Evolutionary conservation across 2,888 invertebrate genomes (phyloP).

Genomic region (Melitaea athalia): DNA sequence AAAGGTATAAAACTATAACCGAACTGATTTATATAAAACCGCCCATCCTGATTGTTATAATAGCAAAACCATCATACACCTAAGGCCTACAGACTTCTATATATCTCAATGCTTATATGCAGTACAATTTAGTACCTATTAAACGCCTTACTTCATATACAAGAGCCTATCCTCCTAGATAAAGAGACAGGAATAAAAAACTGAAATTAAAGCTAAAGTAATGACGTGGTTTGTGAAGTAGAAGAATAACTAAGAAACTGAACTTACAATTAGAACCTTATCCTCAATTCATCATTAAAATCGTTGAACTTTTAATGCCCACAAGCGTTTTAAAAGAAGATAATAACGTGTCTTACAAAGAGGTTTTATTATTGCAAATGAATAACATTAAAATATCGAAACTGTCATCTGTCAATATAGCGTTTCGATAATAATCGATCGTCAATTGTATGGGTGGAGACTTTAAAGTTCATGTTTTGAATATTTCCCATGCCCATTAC

Average conservation of each 20-base stretch:
- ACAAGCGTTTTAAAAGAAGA: conserved; percentile 2
- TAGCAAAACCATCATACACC: too few species aligned
- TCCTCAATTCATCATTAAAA: conserved; percentile 5
- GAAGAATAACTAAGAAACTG: background rate
- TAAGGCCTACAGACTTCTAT: too few species aligned
- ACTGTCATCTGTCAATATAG: conserved; percentile 20
- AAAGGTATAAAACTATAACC: too few species aligned
- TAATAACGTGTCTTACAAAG: conserved; percentile 6
- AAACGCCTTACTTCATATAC: too few species aligned
- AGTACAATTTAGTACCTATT: too few species aligned
- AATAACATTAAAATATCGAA: conserved; percentile 18
- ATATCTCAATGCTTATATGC: too few species aligned
- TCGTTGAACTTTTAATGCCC: background rate
- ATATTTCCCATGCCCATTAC: background rate
- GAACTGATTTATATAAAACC: too few species aligned
- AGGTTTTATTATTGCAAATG: conserved; percentile 18
- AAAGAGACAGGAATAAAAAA: too few species aligned
- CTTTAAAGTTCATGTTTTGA: conserved; percentile 21
- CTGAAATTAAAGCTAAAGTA: background rate
- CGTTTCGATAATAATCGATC: conserved; percentile 11
- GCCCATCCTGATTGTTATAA: too few species aligned
- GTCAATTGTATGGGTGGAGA: conserved; percentile 26
- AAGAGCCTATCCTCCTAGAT: too few species aligned
- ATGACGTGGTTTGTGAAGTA: background rate
- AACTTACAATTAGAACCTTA: background rate